Evolutionary conservation across 2,888 invertebrate genomes (phyloP), one percentile per base, ranked within the genome.

Genomic region (Polydrusus tereticollis): DNA sequence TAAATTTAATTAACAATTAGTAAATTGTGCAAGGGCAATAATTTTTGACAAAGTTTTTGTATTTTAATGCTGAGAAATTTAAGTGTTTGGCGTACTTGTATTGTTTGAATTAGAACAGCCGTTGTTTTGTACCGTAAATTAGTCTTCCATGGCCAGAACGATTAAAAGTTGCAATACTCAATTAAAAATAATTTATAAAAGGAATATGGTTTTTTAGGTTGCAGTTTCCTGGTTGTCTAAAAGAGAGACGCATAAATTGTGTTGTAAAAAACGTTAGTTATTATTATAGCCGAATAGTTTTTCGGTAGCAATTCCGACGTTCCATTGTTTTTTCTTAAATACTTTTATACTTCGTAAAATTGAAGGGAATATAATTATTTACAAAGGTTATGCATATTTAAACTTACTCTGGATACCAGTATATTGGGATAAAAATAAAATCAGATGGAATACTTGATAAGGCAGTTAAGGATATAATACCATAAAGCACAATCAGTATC

Each of bases 1-100:
- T 55, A 55, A 55, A 55, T 26, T 29, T 16, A 55, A 55, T 55
- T 55, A 29, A 55, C 52, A 55, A 29, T 55, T 55, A 55, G 29
- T 18, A 10, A 55, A 29, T 55, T 55, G 52, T 55, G 52, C 29
- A 55, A 55, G 16, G 6, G 4, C n/a, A n/a, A n/a, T 55, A 55
- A 50, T 29, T 55, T 55, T 29, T 55, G 52, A 29, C 52, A 55
- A 21, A n/a, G 52, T 55, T 29, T 29, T 55, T 29, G 29, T 55
- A 16, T 55, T 16, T 29, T 55, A 29, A 55, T 55, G 29, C 29
- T 29, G 52, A 52, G 26, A 52, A n/a, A 52, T 12, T 26, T 29
- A 29, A 52, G n/a, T 8, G 29, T 26, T 29, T 50, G 1, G 29
- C 0, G 52, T 52, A 29, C 10, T 29, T 55, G 26, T 29, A 55